phyloP scores from a whole-genome alignment of 1,140 invertebrate species.

The Tetramorium simillimum region DNA sequence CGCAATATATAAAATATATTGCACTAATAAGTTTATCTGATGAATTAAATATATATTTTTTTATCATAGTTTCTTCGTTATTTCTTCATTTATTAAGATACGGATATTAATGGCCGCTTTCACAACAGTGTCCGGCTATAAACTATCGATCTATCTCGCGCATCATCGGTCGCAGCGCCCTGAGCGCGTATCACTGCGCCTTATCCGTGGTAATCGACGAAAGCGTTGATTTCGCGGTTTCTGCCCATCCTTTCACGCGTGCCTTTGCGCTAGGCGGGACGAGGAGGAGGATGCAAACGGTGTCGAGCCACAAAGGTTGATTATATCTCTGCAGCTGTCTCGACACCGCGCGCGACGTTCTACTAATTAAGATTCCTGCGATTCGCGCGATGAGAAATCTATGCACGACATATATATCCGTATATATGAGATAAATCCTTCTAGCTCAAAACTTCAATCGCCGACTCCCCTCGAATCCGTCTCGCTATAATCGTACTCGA shows the following conservation, averaged over 20 bases:
- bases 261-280: background rate
- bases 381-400: background rate
- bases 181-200: background rate
- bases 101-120: background rate
- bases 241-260: constrained; percentile 18
- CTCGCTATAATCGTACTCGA: background rate
- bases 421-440: background rate
- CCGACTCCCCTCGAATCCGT: background rate
- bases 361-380: constrained; percentile 58
- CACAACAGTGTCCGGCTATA: background rate
- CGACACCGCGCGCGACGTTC: constrained; percentile 35
- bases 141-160: background rate
- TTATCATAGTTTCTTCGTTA: background rate
- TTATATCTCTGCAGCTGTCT: constrained; percentile 21
- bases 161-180: background rate
- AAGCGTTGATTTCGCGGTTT: constrained; percentile 45
- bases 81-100: background rate
- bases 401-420: background rate
- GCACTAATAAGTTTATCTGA: background rate
- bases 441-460: background rate
- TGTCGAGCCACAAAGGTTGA: constrained; percentile 43
- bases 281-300: constrained; percentile 54
- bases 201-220: constrained; percentile 16
- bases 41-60: background rate
- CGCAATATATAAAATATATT: background rate